Evolutionary conservation across 92 coral and sea anemone species (phyloP), one percentile per base, ranked within the genome.

Genomic region (Paramuricea clavata): DNA sequence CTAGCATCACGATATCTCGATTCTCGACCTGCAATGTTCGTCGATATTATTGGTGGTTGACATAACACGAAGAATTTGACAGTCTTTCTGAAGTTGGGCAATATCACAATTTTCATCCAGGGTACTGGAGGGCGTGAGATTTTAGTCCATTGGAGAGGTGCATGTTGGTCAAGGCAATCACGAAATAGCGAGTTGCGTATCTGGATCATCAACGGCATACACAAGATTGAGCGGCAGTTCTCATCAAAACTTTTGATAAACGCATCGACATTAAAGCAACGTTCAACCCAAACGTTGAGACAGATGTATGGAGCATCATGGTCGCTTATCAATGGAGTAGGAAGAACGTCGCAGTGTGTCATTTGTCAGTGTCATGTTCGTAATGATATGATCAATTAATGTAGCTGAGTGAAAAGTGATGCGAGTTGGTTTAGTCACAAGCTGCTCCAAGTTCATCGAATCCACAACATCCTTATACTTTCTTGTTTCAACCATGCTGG

Each of bases 291-390:
- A 28, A 80, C 56, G 74, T 80, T 27, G 5, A 80, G 44, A 3
- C 85, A 81, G 31, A 5, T 72, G 23, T 69, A 83, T 6, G 81
- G 87, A 44, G 87, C 87, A 33, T 83, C 88, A 26, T 57, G 87
- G 47, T 82, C 87, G 17, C 87, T 82, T 22, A 82, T 69, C 19
- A 82, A 74, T 2, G 87, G 86, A 12, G 76, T n/a, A 25, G 86
- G 86, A 4, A 82, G 41, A 39, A 82, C 86, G 41, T 82, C 78
- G 78, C 87, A 83, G 87, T 83, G 87, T 69, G 22, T 83, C 47
- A 39, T 79, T 64, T 69, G 67, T 49, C n/a, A n/a, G n/a, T n/a
- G n/a, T n/a, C n/a, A n/a, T n/a, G n/a, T n/a, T n/a, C n/a, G n/a
- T n/a, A n/a, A n/a, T n/a, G n/a, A n/a, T n/a, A n/a, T n/a, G n/a